Evolutionary conservation across 1,140 invertebrate species (phyloP).

Genomic region (Proctacanthus coquilletti): DNA sequence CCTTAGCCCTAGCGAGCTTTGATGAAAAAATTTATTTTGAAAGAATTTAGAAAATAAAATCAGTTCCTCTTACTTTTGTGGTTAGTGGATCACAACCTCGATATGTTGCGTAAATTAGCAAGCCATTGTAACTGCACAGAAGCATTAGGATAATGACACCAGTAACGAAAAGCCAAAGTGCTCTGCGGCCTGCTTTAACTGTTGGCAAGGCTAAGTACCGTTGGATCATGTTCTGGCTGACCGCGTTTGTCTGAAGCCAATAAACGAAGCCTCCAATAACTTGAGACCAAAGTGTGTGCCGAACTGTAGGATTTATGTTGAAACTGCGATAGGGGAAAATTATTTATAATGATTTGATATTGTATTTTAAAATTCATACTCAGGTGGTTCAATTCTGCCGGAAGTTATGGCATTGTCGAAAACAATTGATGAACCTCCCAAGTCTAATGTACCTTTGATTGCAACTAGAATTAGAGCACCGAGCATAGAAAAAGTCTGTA

Average conservation of each 20-base stretch:
- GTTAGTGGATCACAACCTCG: conserved; percentile 54
- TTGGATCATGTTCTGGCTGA: conserved; percentile 67
- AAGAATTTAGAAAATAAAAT: neutral
- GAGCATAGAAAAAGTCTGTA: conserved; percentile 66
- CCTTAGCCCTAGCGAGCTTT: conserved; percentile 35
- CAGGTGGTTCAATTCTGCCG: conserved; percentile 18
- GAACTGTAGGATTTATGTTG: conserved; percentile 52
- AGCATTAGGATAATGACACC: conserved; percentile 36
- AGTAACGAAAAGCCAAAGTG: conserved; percentile 41
- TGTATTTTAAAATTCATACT: conserved; percentile 29
- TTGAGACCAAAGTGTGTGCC: conserved; percentile 69
- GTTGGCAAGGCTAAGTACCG: conserved; percentile 49
- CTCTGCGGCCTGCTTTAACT: conserved; percentile 41
- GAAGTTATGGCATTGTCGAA: conserved; percentile 32
- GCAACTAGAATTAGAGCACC: conserved; percentile 51
- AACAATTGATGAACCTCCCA: conserved; percentile 46
- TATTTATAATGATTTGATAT: conserved; percentile 36
- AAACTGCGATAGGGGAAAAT: conserved; percentile 53
- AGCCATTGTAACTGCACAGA: conserved; percentile 49
- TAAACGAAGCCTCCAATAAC: conserved; percentile 62
- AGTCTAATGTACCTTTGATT: conserved; percentile 44
- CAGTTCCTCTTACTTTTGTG: conserved; percentile 30
- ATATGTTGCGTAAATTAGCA: conserved; percentile 61
- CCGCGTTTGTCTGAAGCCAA: conserved; percentile 55
- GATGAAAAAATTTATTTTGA: neutral